phyloP scores from a whole-genome alignment of 2,888 invertebrate genomes.

The Oscheius sp. region DNA sequence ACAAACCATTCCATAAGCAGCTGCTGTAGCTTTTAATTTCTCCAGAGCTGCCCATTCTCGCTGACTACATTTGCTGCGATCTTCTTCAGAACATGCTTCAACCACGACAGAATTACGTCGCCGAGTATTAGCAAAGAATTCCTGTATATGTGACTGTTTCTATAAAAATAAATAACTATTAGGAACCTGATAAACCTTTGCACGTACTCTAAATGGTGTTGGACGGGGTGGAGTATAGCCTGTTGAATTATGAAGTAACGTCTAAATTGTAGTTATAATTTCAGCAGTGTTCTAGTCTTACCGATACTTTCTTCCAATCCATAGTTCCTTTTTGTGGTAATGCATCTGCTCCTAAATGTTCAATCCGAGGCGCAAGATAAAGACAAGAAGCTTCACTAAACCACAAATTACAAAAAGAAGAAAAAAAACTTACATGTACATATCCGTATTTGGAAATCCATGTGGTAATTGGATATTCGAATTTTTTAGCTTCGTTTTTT shows the following conservation, averaged over 20 bases:
- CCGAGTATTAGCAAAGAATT: constrained; percentile 41
- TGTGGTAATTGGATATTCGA: constrained; percentile 38
- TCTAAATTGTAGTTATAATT: constrained; percentile 1
- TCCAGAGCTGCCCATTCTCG: constrained; percentile 40
- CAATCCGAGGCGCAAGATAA: constrained; percentile 43
- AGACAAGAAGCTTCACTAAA: constrained; percentile 47
- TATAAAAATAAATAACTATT: too few relatives aligned
- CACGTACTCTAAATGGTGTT: neutral
- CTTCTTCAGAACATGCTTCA: constrained; percentile 30
- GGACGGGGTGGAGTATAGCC: constrained; percentile 16
- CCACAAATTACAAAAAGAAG: neutral
- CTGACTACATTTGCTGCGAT: constrained; percentile 38
- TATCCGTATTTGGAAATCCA: constrained; percentile 53
- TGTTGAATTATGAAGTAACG: constrained; percentile 13
- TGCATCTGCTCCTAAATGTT: neutral
- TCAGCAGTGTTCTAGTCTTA: neutral
- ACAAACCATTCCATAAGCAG: neutral
- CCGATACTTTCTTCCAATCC: constrained; percentile 23
- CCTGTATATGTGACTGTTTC: constrained; percentile 39
- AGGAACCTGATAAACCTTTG: neutral
- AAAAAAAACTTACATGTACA: constrained; percentile 38
- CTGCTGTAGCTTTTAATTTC: constrained; percentile 22
- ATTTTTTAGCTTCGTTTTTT: constrained; percentile 40
- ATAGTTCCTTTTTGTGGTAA: constrained; percentile 6
- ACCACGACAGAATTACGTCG: constrained; percentile 15